Percentiles rank a stretch among this genome's conserved stretches.
Conservation (phyloP, 2,888 invertebrate genomes). For the Eremobia ochroleuca region DNA sequence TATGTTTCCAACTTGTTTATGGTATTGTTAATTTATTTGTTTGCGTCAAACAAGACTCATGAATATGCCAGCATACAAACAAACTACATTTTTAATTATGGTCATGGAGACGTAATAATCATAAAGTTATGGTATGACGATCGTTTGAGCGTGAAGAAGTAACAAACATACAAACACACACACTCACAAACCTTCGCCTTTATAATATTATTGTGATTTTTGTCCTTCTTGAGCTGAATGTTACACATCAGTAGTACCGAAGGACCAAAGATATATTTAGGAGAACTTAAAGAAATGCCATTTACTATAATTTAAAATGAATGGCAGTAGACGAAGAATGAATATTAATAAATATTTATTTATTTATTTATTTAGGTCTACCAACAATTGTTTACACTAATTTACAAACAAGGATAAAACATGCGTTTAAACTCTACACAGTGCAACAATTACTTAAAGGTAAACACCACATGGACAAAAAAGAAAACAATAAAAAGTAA, state of each 20-base stretch:
- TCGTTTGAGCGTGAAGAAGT: no score
- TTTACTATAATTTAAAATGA: not conserved
- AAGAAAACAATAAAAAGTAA: no score
- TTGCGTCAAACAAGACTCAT: constrained; percentile 47
- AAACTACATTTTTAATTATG: not conserved
- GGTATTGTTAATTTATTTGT: constrained; percentile 39
- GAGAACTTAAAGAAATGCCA: not conserved
- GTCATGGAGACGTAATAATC: constrained; percentile 6
- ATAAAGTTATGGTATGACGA: not conserved
- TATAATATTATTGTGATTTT: no score
- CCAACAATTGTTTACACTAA: no score
- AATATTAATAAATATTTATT: constrained; percentile 4
- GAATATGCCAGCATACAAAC: constrained; percentile 36
- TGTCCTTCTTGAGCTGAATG: not conserved
- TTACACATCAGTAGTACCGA: no score
- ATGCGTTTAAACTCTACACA: no score
- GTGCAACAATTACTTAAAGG: no score
- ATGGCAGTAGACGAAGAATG: not conserved
- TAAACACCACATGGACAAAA: no score
- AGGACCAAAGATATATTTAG: not conserved
- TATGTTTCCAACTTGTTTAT: constrained; percentile 16
- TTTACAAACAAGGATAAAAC: no score
- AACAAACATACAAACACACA: no score
- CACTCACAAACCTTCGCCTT: no score
- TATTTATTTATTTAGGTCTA: no score